Conservation (phyloP, 2,113 vertebrate species). For the Dromas ardeola region DNA sequence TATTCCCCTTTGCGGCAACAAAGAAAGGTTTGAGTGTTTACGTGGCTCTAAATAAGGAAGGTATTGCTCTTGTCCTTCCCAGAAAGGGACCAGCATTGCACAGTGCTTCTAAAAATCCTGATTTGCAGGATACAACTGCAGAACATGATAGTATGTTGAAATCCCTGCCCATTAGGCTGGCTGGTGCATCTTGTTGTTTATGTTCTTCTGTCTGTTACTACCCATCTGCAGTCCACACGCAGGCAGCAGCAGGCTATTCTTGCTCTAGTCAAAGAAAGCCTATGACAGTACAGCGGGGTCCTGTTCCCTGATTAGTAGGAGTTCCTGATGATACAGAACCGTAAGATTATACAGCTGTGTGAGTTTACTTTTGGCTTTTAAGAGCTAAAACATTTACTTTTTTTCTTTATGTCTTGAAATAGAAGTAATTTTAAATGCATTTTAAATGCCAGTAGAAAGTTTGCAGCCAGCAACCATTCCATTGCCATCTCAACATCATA, state of each 20-base stretch:
- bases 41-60: not conserved
- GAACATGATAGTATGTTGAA: rapidly evolving
- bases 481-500: not conserved
- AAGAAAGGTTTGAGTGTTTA: not conserved
- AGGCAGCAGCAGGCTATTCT: not conserved
- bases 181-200: rapidly evolving
- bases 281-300: not conserved
- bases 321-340: not conserved
- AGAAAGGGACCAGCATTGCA: not conserved
- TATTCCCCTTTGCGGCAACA: not conserved
- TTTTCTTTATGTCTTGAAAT: not conserved
- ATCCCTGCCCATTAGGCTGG: not conserved
- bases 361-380: not conserved
- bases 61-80: not conserved
- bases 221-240: rapidly evolving
- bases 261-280: not conserved
- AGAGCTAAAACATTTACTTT: not conserved
- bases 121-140: not conserved
- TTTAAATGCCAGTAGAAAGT: not conserved
- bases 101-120: not conserved
- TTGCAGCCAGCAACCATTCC: not conserved
- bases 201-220: not conserved
- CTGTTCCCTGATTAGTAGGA: not conserved
- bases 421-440: not conserved
- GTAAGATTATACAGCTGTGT: not conserved